Conservation (phyloP, 2,797 vertebrate genomes). For the Anableps anableps region DNA sequence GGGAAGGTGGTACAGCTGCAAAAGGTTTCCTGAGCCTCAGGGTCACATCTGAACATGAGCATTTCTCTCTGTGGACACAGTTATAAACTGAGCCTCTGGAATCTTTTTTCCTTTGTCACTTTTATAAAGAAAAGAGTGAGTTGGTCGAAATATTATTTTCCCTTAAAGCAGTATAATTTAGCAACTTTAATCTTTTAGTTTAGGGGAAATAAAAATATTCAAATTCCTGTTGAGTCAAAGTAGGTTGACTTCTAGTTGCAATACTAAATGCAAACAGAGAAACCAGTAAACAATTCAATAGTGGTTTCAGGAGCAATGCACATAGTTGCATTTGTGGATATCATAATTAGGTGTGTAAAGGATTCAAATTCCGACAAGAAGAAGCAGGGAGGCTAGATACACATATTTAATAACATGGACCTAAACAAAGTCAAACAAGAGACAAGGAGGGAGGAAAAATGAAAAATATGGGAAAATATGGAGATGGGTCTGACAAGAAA, state of each 20-base stretch:
- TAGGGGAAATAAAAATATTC: not conserved
- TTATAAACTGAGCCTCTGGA: not conserved
- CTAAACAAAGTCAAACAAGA: too few relatives aligned
- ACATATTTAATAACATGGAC: too few relatives aligned
- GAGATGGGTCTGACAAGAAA: too few relatives aligned
- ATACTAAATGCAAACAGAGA: too few relatives aligned
- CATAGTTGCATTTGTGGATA: too few relatives aligned
- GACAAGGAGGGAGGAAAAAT: too few relatives aligned
- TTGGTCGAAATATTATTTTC: not conserved
- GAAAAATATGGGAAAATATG: too few relatives aligned
- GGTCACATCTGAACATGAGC: slow-evolving; percentile 63
- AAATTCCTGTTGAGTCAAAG: not conserved
- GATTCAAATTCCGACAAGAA: too few relatives aligned
- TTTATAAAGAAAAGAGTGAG: not conserved
- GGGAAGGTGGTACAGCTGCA: slow-evolving; percentile 83
- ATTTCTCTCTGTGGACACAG: slow-evolving; percentile 44
- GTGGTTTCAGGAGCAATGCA: too few relatives aligned
- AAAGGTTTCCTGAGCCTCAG: slow-evolving; percentile 80
- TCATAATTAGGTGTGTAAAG: too few relatives aligned
- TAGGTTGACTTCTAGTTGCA: not conserved
- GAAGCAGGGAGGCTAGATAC: too few relatives aligned
- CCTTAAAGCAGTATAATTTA: not conserved
- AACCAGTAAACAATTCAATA: too few relatives aligned
- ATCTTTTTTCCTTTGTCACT: not conserved
- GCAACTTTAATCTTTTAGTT: not conserved